Conservation (phyloP, 2,888 invertebrate species). For the Heliconius ismenius region DNA sequence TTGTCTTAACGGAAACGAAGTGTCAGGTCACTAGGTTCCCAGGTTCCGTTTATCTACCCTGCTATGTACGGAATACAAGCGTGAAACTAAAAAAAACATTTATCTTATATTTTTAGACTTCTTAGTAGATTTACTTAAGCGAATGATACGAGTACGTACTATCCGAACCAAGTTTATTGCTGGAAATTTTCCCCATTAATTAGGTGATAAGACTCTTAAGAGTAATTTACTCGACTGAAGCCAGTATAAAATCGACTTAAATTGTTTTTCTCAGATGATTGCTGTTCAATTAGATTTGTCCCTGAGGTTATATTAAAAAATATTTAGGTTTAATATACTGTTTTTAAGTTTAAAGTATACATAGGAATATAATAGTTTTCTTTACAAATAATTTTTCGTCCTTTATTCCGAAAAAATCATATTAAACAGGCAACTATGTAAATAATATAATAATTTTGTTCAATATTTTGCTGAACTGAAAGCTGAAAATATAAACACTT, state of each 20-base stretch:
- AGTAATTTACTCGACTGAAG: slow-evolving; percentile 31
- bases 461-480: too few relatives aligned
- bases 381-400: too few relatives aligned
- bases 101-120: too few relatives aligned
- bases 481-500: too few relatives aligned
- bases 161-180: slow-evolving; percentile 28
- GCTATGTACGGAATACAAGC: too few relatives aligned
- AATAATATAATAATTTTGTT: too few relatives aligned
- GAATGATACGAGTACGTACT: not conserved
- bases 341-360: too few relatives aligned
- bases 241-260: slow-evolving; percentile 22
- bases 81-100: too few relatives aligned
- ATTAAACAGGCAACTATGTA: too few relatives aligned
- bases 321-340: too few relatives aligned
- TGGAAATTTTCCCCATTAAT: slow-evolving; percentile 38
- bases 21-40: not conserved
- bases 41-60: not conserved
- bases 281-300: slow-evolving; percentile 21
- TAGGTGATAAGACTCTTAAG: slow-evolving; percentile 35
- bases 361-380: too few relatives aligned
- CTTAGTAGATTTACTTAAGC: not conserved
- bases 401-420: too few relatives aligned
- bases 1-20: not conserved
- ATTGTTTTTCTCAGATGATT: slow-evolving; percentile 31
- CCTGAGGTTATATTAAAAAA: not conserved